These are phyloP conservation scores for Taxidea taxus DNA, from an alignment of 2,113 vertebrate species.

Conservation along the genomic window DNA sequence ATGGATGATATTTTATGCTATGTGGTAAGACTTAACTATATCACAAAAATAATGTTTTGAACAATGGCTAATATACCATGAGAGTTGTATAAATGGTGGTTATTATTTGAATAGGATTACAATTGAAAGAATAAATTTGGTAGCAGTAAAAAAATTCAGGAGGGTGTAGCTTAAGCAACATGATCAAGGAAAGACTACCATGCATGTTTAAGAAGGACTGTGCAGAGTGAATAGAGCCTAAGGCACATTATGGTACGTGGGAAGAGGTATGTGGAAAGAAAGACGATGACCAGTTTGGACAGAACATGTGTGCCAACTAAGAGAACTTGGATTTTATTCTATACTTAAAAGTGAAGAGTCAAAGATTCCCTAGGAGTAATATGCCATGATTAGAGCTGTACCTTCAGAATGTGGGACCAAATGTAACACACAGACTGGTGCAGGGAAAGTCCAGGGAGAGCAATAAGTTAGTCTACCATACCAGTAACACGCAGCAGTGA, in stretches of 20 bases:
- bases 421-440: not conserved
- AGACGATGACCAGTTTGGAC: not conserved
- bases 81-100: not conserved
- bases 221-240: not conserved
- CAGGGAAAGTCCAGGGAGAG: not conserved
- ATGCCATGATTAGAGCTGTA: not conserved
- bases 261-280: not conserved
- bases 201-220: not conserved
- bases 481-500: not conserved
- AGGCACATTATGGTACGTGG: fast-evolving
- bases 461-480: not conserved
- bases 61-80: not conserved
- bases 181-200: not conserved
- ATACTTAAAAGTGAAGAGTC: not conserved
- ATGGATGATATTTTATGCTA: not conserved
- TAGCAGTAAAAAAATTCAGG: not conserved
- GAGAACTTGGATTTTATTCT: not conserved
- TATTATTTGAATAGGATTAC: not conserved
- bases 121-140: not conserved
- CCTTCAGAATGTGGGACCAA: not conserved
- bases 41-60: not conserved
- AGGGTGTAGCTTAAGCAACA: not conserved
- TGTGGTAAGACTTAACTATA: not conserved
- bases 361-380: not conserved
- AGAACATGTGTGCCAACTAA: not conserved